phyloP scores from a whole-genome alignment of 1,140 invertebrate species.

The Aleiodes sp. region DNA sequence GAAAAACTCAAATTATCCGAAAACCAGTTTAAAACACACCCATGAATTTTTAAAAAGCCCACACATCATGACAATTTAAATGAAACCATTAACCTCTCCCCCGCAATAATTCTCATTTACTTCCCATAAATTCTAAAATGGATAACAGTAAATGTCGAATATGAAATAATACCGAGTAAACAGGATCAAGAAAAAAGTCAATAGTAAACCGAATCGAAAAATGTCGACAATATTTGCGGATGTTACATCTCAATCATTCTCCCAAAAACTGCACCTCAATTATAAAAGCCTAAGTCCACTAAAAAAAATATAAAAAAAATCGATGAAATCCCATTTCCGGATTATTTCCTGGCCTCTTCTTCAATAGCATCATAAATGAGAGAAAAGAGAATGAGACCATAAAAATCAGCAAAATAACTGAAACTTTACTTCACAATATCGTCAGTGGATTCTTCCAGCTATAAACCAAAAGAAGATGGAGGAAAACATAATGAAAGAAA shows the following conservation, averaged over 20 bases:
- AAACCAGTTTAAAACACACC: not conserved
- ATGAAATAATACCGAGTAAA: not conserved
- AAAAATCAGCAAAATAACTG: not conserved
- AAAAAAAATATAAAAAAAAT: too few species aligned
- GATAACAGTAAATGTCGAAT: not conserved
- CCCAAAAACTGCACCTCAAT: too few species aligned
- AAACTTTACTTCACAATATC: slow-evolving; percentile 1
- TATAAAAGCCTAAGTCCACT: too few species aligned
- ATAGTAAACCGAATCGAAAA: too few species aligned
- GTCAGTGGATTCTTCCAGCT: not conserved
- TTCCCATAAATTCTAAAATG: not conserved
- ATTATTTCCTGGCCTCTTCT: not conserved
- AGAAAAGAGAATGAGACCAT: too few species aligned
- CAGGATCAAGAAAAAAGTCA: not conserved
- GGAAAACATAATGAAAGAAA: not conserved
- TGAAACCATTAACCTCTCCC: not conserved
- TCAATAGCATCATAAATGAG: too few species aligned
- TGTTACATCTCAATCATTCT: too few species aligned
- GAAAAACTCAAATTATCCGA: not conserved
- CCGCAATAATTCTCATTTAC: not conserved
- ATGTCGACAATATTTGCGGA: too few species aligned
- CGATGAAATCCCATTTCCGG: too few species aligned
- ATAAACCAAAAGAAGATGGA: slow-evolving; percentile 2
- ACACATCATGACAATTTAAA: slow-evolving; percentile 1
- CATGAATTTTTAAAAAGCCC: not conserved